phyloP scores from a whole-genome alignment of 2,797 vertebrate genomes.

The Hyperoplus immaculatus region DNA sequence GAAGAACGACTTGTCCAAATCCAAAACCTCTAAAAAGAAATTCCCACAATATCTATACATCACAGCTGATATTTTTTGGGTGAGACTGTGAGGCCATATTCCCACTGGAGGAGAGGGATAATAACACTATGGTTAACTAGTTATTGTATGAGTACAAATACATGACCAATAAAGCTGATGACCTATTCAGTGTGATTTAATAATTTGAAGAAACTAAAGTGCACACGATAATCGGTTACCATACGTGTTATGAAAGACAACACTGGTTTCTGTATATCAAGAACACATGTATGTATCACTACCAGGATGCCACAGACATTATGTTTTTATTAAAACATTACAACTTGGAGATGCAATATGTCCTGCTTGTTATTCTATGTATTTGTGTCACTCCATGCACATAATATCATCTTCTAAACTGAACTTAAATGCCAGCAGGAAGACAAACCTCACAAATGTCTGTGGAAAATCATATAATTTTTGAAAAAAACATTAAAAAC shows the following conservation, averaged over 20 bases:
- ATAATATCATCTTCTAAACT: slow-evolving; percentile 34
- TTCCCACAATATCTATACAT: background rate
- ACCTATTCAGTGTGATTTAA: background rate
- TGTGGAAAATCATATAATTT: slow-evolving; percentile 29
- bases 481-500: slow-evolving; percentile 24
- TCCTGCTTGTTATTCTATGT: slow-evolving; percentile 16
- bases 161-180: background rate
- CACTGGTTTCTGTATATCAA: slow-evolving; percentile 13
- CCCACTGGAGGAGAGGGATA: background rate
- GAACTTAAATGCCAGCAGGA: slow-evolving; percentile 20
- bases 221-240: background rate
- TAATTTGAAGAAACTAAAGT: background rate
- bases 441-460: slow-evolving; percentile 6
- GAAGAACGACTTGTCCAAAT: background rate
- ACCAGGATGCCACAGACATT: background rate
- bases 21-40: slow-evolving; percentile 11
- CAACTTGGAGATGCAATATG: slow-evolving; percentile 4
- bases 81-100: background rate
- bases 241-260: slow-evolving; percentile 1
- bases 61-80: background rate
- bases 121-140: background rate
- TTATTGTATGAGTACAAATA: too few species aligned
- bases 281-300: slow-evolving; percentile 17
- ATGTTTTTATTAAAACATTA: background rate
- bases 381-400: slow-evolving; percentile 18